Conservation (phyloP, 2,888 invertebrate genomes). For the Drosophila setosimentum region DNA sequence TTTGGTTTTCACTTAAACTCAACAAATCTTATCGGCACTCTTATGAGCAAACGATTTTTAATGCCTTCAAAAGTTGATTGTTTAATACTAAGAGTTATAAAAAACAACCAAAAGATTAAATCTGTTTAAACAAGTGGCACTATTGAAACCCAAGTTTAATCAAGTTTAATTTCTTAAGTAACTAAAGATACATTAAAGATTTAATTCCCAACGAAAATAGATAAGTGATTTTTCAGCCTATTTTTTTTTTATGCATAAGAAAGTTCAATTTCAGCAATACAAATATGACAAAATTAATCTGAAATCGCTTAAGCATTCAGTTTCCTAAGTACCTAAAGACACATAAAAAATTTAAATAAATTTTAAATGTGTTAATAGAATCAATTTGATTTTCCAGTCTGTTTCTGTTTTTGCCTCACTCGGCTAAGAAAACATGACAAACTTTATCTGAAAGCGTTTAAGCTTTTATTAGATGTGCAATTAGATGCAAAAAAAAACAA, state of each 20-base stretch:
- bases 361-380: neutral
- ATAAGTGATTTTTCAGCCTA: neutral
- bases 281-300: neutral
- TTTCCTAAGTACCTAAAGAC: neutral
- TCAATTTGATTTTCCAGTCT: neutral
- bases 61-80: constrained; percentile 1
- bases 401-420: neutral
- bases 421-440: constrained; percentile 1
- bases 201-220: neutral
- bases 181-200: neutral
- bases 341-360: neutral
- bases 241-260: neutral
- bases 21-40: constrained; percentile 12
- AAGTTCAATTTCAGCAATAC: neutral
- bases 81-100: neutral
- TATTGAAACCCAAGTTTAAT: neutral
- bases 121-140: neutral
- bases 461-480: constrained; percentile 7
- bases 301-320: neutral
- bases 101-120: neutral
- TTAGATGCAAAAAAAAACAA: constrained; percentile 54
- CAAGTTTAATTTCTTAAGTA: neutral
- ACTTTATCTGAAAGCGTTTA: constrained; percentile 2
- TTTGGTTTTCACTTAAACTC: neutral
- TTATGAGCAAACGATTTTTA: constrained; percentile 6